phyloP scores from a whole-genome alignment of 2,113 vertebrate genomes.

The Tupaia tana region DNA sequence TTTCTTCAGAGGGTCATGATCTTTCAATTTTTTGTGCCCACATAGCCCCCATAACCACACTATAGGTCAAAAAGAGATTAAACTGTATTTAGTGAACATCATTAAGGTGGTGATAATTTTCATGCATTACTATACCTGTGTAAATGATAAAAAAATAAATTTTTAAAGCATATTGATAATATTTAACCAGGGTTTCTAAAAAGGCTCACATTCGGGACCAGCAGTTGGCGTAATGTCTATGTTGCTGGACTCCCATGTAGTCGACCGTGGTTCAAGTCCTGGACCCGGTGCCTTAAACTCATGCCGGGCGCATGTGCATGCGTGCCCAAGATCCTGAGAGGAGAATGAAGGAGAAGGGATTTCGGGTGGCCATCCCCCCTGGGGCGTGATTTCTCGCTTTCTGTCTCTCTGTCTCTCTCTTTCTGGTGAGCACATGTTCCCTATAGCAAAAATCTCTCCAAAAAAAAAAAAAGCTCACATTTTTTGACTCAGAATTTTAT shows the following conservation, averaged over 20 bases:
- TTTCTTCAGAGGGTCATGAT: not conserved
- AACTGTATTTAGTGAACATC: not conserved
- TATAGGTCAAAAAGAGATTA: not conserved
- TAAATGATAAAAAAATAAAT: conserved; percentile 9
- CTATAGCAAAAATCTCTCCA: too few species aligned
- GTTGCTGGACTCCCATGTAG: too few species aligned
- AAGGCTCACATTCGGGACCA: not conserved
- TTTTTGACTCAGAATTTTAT: conserved; percentile 45
- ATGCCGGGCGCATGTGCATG: too few species aligned
- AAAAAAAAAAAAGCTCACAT: not conserved
- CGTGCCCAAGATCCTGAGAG: too few species aligned
- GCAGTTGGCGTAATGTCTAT: too few species aligned
- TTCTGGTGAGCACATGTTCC: too few species aligned
- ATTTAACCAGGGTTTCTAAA: not conserved
- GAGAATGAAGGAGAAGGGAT: too few species aligned
- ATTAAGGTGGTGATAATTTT: not conserved
- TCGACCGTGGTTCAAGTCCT: too few species aligned
- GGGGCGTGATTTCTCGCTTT: too few species aligned
- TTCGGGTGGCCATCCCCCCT: too few species aligned
- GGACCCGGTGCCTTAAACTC: too few species aligned
- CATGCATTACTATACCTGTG: not conserved
- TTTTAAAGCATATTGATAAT: conserved; percentile 30
- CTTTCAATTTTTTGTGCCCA: not conserved
- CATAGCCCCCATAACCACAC: not conserved
- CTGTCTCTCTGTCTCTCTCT: too few species aligned